A percentile compares a stretch with the other conserved stretches of the same genome.
phyloP scores from a whole-genome alignment of 2,113 vertebrate genomes.

The Vombatus ursinus region DNA sequence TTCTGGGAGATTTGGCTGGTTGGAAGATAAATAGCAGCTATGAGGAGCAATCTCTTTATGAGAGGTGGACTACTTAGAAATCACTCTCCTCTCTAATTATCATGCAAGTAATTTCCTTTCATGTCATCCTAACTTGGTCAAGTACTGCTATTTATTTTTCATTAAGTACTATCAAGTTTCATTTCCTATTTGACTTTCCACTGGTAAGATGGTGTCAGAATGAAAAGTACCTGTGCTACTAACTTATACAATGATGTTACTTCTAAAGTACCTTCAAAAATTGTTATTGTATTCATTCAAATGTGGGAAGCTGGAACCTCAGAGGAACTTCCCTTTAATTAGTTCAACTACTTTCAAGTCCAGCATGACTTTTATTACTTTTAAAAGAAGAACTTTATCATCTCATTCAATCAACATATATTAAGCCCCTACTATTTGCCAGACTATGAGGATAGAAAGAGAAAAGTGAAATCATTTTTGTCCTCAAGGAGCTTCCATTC shows the following conservation, averaged over 20 bases:
- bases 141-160: conserved; percentile 55
- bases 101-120: conserved; percentile 45
- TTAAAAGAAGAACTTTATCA: conserved; percentile 33
- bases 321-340: conserved; percentile 24
- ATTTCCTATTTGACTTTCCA: conserved; percentile 42
- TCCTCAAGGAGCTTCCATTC: not conserved
- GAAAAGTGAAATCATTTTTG: not conserved
- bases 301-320: conserved; percentile 38
- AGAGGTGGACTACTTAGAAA: conserved; percentile 34
- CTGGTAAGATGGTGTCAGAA: conserved; percentile 34
- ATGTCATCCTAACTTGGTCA: conserved; percentile 48
- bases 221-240: conserved; percentile 46
- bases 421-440: not conserved
- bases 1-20: conserved; percentile 1
- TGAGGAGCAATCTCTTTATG: conserved; percentile 2
- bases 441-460: not conserved
- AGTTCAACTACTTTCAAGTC: conserved; percentile 20
- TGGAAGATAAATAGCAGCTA: not conserved
- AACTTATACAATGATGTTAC: conserved; percentile 25
- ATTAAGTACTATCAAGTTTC: conserved; percentile 51
- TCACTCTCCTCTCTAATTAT: conserved; percentile 53
- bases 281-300: conserved; percentile 49
- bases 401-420: not conserved
- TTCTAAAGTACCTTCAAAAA: conserved; percentile 55
- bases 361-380: conserved; percentile 20